phyloP scores from a whole-genome alignment of 2,888 invertebrate genomes.

The Lissocephala sabroskyi region DNA sequence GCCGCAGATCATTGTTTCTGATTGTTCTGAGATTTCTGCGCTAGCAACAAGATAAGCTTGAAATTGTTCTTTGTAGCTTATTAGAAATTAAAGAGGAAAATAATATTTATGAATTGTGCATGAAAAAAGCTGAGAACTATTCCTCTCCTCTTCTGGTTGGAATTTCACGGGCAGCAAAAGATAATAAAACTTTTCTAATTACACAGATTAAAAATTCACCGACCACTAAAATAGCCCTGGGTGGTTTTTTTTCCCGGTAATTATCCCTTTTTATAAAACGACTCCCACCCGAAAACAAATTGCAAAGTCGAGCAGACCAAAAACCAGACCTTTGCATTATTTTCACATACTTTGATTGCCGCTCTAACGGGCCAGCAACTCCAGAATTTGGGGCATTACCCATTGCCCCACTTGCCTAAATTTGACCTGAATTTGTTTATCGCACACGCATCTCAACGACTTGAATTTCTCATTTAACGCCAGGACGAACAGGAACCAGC shows the following conservation, averaged over 20 bases:
- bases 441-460: slow-evolving; percentile 51
- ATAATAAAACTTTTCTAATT: slow-evolving; percentile 38
- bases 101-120: no score
- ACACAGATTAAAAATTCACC: slow-evolving; percentile 21
- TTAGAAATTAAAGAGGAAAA: no score
- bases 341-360: slow-evolving; percentile 52
- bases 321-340: slow-evolving; percentile 42
- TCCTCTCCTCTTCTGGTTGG: no score
- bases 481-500: slow-evolving; percentile 37
- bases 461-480: slow-evolving; percentile 67
- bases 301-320: slow-evolving; percentile 10
- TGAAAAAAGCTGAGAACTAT: no score
- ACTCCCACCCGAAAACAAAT: slow-evolving; percentile 20
- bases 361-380: background rate
- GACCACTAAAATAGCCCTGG: slow-evolving; percentile 2
- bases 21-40: no score
- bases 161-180: slow-evolving; percentile 4
- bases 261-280: slow-evolving; percentile 48
- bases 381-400: slow-evolving; percentile 24
- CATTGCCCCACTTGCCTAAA: no score
- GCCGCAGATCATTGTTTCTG: no score
- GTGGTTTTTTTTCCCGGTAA: slow-evolving; percentile 23
- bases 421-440: slow-evolving; percentile 56
- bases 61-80: no score
- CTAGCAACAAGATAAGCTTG: no score